Percentiles rank a stretch among this genome's conserved stretches.
Evolutionary conservation across 2,797 vertebrate species (phyloP).

Genomic region (Trematomus bernacchii): DNA sequence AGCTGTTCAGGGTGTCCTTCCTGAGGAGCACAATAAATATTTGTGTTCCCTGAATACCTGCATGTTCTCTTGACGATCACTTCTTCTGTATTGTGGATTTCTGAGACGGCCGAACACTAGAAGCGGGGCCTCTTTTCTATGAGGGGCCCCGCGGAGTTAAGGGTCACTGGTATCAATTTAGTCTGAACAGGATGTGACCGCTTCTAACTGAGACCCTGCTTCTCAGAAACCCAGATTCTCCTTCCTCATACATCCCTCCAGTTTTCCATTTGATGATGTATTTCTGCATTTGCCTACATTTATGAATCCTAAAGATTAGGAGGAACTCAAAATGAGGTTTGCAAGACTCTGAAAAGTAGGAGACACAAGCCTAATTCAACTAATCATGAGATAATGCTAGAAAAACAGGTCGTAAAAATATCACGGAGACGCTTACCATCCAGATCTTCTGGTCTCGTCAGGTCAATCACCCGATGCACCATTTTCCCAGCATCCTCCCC

Average conservation of each 20-base stretch:
- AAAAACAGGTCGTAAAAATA: neutral
- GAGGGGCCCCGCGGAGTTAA: slow-evolving; percentile 24
- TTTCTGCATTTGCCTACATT: neutral
- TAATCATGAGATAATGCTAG: no score
- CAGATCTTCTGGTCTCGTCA: slow-evolving; percentile 94
- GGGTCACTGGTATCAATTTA: slow-evolving; percentile 58
- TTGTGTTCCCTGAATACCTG: slow-evolving; percentile 71
- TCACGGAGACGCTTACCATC: slow-evolving; percentile 84
- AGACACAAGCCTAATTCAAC: neutral
- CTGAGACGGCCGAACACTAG: slow-evolving; percentile 22
- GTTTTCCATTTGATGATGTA: neutral
- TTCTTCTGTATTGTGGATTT: slow-evolving; percentile 10
- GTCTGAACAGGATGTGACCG: slow-evolving; percentile 51
- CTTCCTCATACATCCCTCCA: neutral
- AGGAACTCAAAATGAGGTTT: neutral
- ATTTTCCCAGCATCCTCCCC: slow-evolving; percentile 92
- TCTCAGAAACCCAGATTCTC: neutral
- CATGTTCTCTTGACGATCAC: slow-evolving; percentile 26
- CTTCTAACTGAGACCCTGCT: slow-evolving; percentile 10
- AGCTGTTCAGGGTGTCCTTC: slow-evolving; percentile 44
- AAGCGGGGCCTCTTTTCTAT: slow-evolving; percentile 28
- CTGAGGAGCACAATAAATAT: slow-evolving; percentile 71
- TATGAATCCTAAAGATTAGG: neutral
- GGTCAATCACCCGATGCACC: slow-evolving; percentile 95
- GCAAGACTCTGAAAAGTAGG: neutral